Conservation (phyloP, 2,888 invertebrate species). For the Merodon equestris region DNA sequence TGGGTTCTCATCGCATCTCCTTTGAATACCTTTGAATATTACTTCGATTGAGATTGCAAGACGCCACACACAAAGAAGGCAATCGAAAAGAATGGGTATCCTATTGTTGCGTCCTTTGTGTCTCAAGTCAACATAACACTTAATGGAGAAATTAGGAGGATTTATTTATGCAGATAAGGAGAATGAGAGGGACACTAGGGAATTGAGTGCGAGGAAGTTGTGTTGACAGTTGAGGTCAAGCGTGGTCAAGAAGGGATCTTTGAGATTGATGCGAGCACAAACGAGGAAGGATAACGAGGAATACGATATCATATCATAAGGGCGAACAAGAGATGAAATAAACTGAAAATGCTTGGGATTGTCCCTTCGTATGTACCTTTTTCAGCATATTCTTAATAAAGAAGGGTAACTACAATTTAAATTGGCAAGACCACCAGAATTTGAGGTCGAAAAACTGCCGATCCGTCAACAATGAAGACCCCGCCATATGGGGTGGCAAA, state of each 20-base stretch:
- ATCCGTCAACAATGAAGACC: too few relatives aligned
- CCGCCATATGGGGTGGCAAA: too few relatives aligned
- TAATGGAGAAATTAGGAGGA: conserved; percentile 55
- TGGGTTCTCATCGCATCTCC: conserved; percentile 14
- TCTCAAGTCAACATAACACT: conserved; percentile 51
- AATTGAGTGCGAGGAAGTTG: conserved; percentile 35
- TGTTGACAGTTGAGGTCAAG: conserved; percentile 64
- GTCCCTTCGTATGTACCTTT: too few relatives aligned
- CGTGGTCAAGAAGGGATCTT: conserved; percentile 50
- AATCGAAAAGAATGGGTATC: conserved; percentile 11
- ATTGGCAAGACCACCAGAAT: too few relatives aligned
- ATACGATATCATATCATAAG: too few relatives aligned
- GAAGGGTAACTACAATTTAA: too few relatives aligned
- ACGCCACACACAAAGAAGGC: conserved; percentile 35
- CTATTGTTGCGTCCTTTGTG: conserved; percentile 36
- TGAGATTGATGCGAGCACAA: neutral
- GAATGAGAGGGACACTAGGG: neutral
- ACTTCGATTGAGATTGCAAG: conserved; percentile 27
- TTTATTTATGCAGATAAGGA: conserved; percentile 57
- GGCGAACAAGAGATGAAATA: too few relatives aligned
- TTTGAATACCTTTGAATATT: conserved; percentile 43
- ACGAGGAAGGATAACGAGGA: neutral
- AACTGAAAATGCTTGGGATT: too few relatives aligned
- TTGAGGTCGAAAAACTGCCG: too few relatives aligned
- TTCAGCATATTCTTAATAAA: too few relatives aligned